A percentile compares a stretch with the other conserved stretches of the same genome.
Conservation (phyloP, 2,113 vertebrate genomes). For the Galemys pyrenaicus region DNA sequence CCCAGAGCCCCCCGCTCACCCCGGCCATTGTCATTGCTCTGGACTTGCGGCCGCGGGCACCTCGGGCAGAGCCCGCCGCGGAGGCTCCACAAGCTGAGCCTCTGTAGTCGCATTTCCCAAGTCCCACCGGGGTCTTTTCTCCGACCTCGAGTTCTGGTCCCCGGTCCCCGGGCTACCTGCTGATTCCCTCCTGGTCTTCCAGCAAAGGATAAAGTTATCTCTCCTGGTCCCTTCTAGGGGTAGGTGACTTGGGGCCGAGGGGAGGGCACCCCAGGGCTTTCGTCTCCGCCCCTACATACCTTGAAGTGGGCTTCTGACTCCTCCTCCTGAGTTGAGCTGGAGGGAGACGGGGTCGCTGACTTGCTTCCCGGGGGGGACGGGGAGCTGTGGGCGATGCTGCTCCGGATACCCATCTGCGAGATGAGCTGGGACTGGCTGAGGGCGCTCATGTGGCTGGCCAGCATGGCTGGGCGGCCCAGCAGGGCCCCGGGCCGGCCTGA, state of each 20-base stretch:
- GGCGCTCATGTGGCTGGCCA: conserved; percentile 93
- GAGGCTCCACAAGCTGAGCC: no score
- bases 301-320: conserved; percentile 96
- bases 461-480: conserved; percentile 93
- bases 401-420: conserved; percentile 94
- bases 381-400: conserved; percentile 92
- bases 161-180: neutral
- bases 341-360: conserved; percentile 98
- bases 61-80: no score
- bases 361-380: conserved; percentile 98
- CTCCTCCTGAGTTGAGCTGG: conserved; percentile 99
- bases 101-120: no score
- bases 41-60: no score
- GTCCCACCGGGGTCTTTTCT: no score
- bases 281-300: conserved; percentile 84
- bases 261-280: neutral
- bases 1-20: no score
- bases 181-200: neutral
- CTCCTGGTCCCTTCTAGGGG: neutral
- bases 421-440: conserved; percentile 96
- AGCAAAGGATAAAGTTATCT: neutral
- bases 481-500: conserved; percentile 91
- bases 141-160: no score
- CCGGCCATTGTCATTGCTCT: no score
- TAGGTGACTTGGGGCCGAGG: rapidly evolving